Percentiles rank a stretch among this genome's conserved stretches.
Evolutionary conservation across 2,888 invertebrate genomes (phyloP).

Genomic region (Netelia inedita): DNA sequence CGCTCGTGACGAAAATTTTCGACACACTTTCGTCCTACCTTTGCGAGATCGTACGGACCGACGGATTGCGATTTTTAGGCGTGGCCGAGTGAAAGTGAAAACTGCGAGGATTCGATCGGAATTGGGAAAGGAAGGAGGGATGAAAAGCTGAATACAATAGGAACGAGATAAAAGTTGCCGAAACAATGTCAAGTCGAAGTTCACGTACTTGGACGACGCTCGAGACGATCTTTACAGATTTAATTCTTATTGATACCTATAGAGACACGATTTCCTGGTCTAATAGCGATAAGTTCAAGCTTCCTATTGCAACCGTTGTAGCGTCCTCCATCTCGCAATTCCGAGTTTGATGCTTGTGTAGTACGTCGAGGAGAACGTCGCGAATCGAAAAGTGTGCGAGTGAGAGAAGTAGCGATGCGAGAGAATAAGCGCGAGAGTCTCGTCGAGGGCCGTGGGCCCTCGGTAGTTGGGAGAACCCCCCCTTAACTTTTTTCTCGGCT

Average conservation of each 20-base stretch:
- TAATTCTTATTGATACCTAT: too few species aligned
- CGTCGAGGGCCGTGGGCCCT: slow-evolving; percentile 68
- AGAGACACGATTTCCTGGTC: slow-evolving; percentile 43
- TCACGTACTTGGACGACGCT: too few species aligned
- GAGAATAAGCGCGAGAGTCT: slow-evolving; percentile 60
- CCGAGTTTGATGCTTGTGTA: slow-evolving; percentile 64
- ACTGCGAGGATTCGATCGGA: too few species aligned
- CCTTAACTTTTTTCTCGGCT: slow-evolving; percentile 80
- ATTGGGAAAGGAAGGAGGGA: too few species aligned
- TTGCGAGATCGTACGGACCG: slow-evolving; percentile 43
- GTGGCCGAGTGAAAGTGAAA: too few species aligned
- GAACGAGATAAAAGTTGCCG: too few species aligned
- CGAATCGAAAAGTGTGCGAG: slow-evolving; percentile 48
- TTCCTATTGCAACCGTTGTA: not conserved
- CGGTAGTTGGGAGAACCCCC: slow-evolving; percentile 81
- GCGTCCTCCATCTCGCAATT: slow-evolving; percentile 3
- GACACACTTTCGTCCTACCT: not conserved
- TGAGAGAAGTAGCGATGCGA: slow-evolving; percentile 37
- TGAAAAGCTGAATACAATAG: too few species aligned
- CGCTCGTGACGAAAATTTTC: not conserved
- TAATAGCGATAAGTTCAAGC: slow-evolving; percentile 44
- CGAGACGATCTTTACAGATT: too few species aligned
- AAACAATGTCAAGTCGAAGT: too few species aligned
- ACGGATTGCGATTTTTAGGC: too few species aligned
- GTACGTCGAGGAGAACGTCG: slow-evolving; percentile 48